Evolutionary conservation across 2,113 vertebrate genomes (phyloP), one percentile per base, ranked within the genome.

Genomic region (Tor tambroides): DNA sequence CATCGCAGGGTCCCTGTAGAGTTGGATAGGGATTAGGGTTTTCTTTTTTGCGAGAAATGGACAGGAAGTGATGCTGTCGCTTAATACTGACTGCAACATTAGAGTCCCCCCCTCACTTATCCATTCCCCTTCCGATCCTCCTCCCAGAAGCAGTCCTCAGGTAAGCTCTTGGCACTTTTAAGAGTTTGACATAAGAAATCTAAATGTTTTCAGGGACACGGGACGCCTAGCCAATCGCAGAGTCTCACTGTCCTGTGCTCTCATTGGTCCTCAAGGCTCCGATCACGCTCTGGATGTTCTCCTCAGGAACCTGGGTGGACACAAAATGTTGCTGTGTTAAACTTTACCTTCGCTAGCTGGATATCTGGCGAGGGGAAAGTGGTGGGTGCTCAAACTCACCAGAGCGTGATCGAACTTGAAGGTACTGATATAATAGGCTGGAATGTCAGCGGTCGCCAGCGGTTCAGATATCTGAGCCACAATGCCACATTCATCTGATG

Each of bases 401-500:
- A 99, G 95, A 2, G 98, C 98, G 0, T 99, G 98, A 95, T 99
- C 98, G 61, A 99, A 99, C 95, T 99, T 98, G 94, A 99, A 99
- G 87, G 98, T 99, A 92, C 98, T 99, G 95, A 99, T 99, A 95
- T 99, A 99, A 92, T 99, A 99, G 87, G 98, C 98, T 12, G 98
- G 98, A 96, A 99, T 98, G 96, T 99, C 98, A 0, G 98, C 98
- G 0, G 96, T 97, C 0, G 98, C 98, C 95, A 99, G 92, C 6
- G 98, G 98, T 94, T 99, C 98, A 1, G 98, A 97, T 94, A 99
- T 99, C 92, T 98, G 98, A 92, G 98, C 98, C 38, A 99, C 98
- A 41, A 99, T 99, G 89, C 98, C 98, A 84, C 98, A 99, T 93
- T 99, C 98, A 79, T 96, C 95, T 96, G 89, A 21, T 7, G 23